A percentile compares a stretch with the other conserved stretches of the same genome.
Evolutionary conservation across 2,888 invertebrate species (phyloP).

Genomic region (Liopterus haemorrhoidalis): DNA sequence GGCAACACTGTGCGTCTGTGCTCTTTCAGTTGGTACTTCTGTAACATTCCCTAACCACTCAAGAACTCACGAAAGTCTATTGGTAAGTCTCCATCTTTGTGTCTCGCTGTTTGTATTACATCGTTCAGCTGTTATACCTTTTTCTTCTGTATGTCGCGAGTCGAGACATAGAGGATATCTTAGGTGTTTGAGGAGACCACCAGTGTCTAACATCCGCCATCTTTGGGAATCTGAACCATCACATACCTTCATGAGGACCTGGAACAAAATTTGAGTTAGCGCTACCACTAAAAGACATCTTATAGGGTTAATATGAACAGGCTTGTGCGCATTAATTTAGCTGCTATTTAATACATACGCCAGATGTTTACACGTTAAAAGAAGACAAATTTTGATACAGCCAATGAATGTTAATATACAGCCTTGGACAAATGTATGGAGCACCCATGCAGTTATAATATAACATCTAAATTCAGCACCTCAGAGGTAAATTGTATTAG

Average conservation of each 20-base stretch:
- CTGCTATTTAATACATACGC: no score
- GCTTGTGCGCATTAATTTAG: no score
- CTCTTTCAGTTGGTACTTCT: not conserved
- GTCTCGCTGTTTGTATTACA: constrained; percentile 61
- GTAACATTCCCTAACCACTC: constrained; percentile 6
- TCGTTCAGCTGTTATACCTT: constrained; percentile 61
- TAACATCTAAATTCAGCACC: no score
- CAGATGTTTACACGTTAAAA: no score
- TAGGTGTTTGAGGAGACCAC: constrained; percentile 62
- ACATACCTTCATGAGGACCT: constrained; percentile 46
- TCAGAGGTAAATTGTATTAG: no score
- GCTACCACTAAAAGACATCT: no score
- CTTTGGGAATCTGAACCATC: constrained; percentile 63
- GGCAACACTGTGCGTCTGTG: constrained; percentile 8
- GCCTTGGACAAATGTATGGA: no score
- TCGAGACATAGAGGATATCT: constrained; percentile 75
- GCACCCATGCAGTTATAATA: no score
- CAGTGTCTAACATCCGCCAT: constrained; percentile 60
- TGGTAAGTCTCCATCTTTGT: constrained; percentile 61
- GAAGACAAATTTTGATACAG: no score
- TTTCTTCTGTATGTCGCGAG: constrained; percentile 52
- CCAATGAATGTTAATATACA: no score
- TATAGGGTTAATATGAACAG: no score
- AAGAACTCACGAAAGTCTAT: constrained; percentile 33
- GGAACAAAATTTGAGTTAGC: no score